Evolutionary conservation across 2,888 invertebrate species (phyloP).

Genomic region (Nemapogon koenigi): DNA sequence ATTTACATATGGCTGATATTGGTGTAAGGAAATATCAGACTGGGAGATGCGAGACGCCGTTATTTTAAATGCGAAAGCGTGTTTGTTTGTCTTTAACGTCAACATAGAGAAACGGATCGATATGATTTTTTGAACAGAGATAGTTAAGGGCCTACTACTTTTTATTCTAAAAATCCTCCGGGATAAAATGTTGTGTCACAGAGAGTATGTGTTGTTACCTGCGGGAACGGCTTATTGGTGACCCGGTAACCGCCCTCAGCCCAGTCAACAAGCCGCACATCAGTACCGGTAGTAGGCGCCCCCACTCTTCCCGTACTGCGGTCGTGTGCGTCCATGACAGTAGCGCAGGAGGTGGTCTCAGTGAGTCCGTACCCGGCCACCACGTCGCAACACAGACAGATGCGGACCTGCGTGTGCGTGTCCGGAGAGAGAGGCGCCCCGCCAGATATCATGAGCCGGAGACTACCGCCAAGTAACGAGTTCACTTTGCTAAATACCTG

Average conservation of each 20-base stretch:
- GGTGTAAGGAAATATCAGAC: no score
- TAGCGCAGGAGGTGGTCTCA: slow-evolving; percentile 94
- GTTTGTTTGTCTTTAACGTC: no score
- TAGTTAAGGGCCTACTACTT: no score
- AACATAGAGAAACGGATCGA: no score
- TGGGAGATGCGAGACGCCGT: no score
- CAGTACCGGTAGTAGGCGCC: slow-evolving; percentile 83
- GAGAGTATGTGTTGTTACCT: no score
- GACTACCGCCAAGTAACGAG: slow-evolving; percentile 84
- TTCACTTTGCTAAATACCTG: slow-evolving; percentile 59
- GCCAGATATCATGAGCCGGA: slow-evolving; percentile 89
- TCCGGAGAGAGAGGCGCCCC: slow-evolving; percentile 96
- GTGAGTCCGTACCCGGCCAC: slow-evolving; percentile 97
- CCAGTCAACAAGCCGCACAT: slow-evolving; percentile 90
- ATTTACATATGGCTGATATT: no score
- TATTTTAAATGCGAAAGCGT: no score
- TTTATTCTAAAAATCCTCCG: no score
- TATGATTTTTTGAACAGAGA: no score
- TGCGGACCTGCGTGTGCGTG: slow-evolving; percentile 84
- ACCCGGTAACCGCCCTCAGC: slow-evolving; percentile 91
- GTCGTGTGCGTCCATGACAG: slow-evolving; percentile 78
- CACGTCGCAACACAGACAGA: slow-evolving; percentile 89
- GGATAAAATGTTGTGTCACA: no score
- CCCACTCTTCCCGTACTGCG: slow-evolving; percentile 81
- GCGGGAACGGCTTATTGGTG: slow-evolving; percentile 73